Evolutionary conservation across 2,888 invertebrate genomes (phyloP), one percentile per base, ranked within the genome.

Genomic region (Hydroisotoma schaefferi): DNA sequence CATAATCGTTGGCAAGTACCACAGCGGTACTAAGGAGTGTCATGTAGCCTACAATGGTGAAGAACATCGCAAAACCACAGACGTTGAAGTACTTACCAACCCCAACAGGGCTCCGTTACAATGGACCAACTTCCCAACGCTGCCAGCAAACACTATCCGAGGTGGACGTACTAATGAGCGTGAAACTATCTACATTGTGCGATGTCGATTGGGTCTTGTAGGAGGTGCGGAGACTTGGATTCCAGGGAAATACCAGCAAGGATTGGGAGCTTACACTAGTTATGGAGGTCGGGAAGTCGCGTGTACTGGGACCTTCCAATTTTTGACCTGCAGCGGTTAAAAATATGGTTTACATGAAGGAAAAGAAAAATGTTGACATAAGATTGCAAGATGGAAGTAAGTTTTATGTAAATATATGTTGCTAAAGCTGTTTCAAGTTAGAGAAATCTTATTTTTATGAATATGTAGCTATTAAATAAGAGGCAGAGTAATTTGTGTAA

Each of bases 1-100:
- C 51, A 71, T 71, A 33, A 51, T 71, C 43, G 67, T 67, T 12
- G 71, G 71, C 43, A 69, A 71, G 44, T 69, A 69, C 23, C 64
- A 69, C 33, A 46, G 52, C n/a, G 57, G 48, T 15, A 49, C 59
- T 12, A n/a, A 48, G 18, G 62, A 63, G 28, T 69, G 69, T 52
- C 62, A 69, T 40, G 67, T 71, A 12, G 26, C 65, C 2, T 55
- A 53, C 10, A 51, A 22, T 25, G 67, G 67, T 18, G 59, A 29
- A 10, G 69, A 69, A 33, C 57, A 67, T 37, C 55, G 48, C 26
- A 57, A 66, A 29, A 57, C 48, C 6, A 55, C 51, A 10, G 65
- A 68, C 27, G 56, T 69, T 46, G 71, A 71, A 57, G 63, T 71
- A 8, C 52, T 71, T 10, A 66, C 66, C 1, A 67, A 64, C 53